Conservation (phyloP, 2,797 vertebrate genomes). For the Acanthurus tractus region DNA sequence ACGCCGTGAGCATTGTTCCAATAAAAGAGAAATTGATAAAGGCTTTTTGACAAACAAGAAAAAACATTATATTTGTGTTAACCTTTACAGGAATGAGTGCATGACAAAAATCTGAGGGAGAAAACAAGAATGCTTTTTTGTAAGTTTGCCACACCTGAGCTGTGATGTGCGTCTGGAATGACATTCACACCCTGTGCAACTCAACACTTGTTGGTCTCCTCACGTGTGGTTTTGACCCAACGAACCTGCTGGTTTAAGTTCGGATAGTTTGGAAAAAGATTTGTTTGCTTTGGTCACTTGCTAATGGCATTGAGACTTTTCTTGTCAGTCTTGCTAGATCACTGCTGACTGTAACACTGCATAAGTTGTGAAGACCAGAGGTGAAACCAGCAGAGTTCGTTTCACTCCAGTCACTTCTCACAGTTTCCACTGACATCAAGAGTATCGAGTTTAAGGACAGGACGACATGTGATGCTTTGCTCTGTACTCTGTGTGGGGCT, state of each 20-base stretch:
- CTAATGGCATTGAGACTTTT: background rate
- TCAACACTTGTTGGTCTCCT: background rate
- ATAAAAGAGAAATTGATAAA: background rate
- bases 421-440: no score
- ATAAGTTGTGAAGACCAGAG: no score
- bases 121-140: background rate
- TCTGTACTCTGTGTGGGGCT: background rate
- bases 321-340: background rate
- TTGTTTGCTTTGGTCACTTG: background rate
- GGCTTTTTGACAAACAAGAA: background rate
- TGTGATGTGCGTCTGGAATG: conserved; percentile 2
- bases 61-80: background rate
- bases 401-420: no score
- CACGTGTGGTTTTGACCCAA: background rate
- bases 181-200: conserved; percentile 20
- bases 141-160: conserved; percentile 14
- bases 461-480: no score
- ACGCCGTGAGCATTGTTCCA: no score
- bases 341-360: background rate
- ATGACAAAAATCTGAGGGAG: no score
- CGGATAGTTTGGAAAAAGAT: background rate
- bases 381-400: no score
- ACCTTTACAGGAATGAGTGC: background rate
- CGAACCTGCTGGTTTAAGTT: background rate
- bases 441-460: no score